A percentile compares a stretch with the other conserved stretches of the same genome.
These are phyloP conservation scores for Oryctolagus cuniculus DNA, from an alignment of 2,113 vertebrate species.

Conservation along the genomic window DNA sequence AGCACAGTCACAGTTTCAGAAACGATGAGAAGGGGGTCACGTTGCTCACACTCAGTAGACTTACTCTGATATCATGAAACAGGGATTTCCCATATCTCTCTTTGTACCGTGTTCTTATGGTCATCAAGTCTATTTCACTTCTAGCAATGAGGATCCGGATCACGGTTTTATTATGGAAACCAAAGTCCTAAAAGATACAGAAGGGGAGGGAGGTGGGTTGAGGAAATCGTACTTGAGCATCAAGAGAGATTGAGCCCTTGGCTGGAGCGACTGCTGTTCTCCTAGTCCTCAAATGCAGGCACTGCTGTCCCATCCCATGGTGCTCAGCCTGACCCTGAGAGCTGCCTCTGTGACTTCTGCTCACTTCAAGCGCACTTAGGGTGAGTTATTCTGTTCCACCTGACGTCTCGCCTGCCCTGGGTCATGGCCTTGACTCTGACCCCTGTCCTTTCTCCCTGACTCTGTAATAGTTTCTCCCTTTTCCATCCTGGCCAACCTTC, in stretches of 20 bases:
- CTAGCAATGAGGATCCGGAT: conserved; percentile 90
- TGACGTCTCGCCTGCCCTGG: not conserved
- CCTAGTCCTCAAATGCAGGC: not conserved
- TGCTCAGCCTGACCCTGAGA: rapidly evolving
- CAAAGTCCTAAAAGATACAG: conserved; percentile 86
- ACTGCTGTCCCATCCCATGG: rapidly evolving
- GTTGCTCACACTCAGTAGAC: not conserved
- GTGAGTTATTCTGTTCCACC: not conserved
- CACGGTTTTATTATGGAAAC: conserved; percentile 91
- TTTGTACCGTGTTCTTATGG: conserved; percentile 88
- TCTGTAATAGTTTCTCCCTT: not conserved
- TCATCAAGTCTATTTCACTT: conserved; percentile 91
- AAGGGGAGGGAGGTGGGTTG: not conserved
- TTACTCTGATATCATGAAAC: conserved; percentile 90
- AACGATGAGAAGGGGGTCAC: not conserved
- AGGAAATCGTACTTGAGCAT: not conserved
- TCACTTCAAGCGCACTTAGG: rapidly evolving
- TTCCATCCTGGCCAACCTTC: not conserved
- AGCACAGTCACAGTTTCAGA: not conserved
- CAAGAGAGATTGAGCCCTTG: rapidly evolving
- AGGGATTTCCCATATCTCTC: conserved; percentile 90
- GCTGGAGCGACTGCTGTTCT: not conserved
- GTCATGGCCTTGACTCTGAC: too few relatives aligned
- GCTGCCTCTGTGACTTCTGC: rapidly evolving
- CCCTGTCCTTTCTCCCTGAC: not conserved